Percentiles rank a stretch among this genome's conserved stretches.
phyloP scores from a whole-genome alignment of 2,113 vertebrate species.

The Heptranchias perlo region DNA sequence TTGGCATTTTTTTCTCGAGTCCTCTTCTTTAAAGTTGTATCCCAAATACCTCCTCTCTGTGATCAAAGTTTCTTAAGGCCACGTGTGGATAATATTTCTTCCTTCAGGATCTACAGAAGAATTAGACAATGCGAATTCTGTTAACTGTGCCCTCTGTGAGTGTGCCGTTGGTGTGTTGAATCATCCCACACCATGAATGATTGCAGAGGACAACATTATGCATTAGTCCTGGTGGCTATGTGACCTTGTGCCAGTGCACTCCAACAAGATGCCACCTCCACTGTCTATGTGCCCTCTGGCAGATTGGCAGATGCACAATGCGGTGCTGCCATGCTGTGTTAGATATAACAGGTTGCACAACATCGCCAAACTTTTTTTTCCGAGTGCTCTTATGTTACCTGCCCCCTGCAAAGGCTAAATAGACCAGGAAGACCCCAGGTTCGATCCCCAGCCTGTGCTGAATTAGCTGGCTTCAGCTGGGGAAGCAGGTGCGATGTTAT shows the following conservation, averaged over 20 bases:
- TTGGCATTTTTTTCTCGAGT: not conserved
- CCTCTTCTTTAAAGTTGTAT: not conserved
- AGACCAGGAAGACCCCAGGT: no score
- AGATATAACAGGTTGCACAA: not conserved
- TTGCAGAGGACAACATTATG: not conserved
- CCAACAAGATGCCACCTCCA: not conserved
- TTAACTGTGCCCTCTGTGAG: not conserved
- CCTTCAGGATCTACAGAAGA: not conserved
- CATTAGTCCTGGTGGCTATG: not conserved
- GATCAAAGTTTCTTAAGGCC: not conserved
- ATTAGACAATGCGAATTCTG: not conserved
- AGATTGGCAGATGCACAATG: not conserved
- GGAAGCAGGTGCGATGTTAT: no score
- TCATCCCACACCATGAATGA: not conserved
- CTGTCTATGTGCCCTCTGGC: not conserved
- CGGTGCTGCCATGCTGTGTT: not conserved
- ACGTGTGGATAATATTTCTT: not conserved
- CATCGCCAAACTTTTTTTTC: not conserved
- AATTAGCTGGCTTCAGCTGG: no score
- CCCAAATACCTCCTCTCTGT: not conserved
- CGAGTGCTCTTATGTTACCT: no score
- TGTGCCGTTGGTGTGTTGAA: not conserved
- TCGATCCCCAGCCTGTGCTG: no score
- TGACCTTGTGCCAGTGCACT: not conserved
- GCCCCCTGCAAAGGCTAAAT: no score